Evolutionary conservation across 2,888 invertebrate species (phyloP), one percentile per base, ranked within the genome.

Genomic region (Meloe dianella): DNA sequence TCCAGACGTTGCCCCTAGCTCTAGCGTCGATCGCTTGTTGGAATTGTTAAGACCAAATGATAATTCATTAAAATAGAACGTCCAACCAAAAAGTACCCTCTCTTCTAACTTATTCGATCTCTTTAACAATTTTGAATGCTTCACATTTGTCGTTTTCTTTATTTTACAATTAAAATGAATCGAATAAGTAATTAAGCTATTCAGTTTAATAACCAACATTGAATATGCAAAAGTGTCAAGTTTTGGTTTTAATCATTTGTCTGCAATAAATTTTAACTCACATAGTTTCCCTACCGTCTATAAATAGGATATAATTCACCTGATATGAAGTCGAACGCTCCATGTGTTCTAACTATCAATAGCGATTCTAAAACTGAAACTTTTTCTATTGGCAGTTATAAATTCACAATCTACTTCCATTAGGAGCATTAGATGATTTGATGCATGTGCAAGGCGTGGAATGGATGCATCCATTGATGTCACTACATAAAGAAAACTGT

Each of bases 31-130:
- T 74, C 75, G 73, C 73, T 74, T 75, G 74, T 73, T 17, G 71
- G 75, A 80, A 79, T 80, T 80, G 79, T 79, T 78, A 80, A 79
- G 79, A 78, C 79, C 76, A 76, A 78, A 78, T 79, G 79, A 78
- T 79, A 80, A 80, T 81, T 74, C 74, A 74, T 76, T 73, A 73
- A 73, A 73, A 74, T 73, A 70, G 72, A 54, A 54, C 71, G 72
- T 73, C 70, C 69, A 67, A 69, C 63, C 67, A 59, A 69, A 67
- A 71, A 63, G 58, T 63, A 47, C 47, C 47, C 47, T 10, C 8
- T 6, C n/a, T n/a, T 14, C 14, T 24, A 24, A 54, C 54, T 54
- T 54, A 54, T 27, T 61, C 56, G 24, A 65, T 65, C 7, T 41
- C 65, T 67, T 67, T 68, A 72, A 71, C 68, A 73, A 69, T 61